Base-by-base conservation (phyloP, 2,797 vertebrate species). In the Cichlasoma orientale region DNA sequence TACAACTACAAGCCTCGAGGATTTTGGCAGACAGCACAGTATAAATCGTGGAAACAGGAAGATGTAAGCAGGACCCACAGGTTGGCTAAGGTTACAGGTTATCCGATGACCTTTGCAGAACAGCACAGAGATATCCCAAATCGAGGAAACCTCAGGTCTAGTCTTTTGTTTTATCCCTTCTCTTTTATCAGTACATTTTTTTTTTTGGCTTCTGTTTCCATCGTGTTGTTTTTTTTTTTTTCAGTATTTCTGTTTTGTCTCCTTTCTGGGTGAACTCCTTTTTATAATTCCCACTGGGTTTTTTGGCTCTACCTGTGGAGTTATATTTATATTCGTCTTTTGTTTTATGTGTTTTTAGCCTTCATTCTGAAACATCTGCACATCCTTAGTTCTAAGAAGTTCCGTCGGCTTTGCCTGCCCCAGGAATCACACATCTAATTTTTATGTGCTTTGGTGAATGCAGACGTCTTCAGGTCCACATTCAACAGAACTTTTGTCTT, bases 221-320 rank as follows among this genome's bases (percentile, higher is more conserved):
- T 52, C 6, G 1, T 50, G 25, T 50, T 2, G 14, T 50, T 19
- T 16, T 5, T 16, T 18, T 47, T 63, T 66, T 47, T 56, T 50
- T 0, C 63, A 68, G 63, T 27, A 29, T 68, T 68, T 68, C 25
- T 50, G 63, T 68, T 68, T 68, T 50, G 63, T 8, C 25, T 68
- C 18, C 25, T 50, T 29, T 50, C 61, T 13, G 41, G 41, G 61
- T 68, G 63, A 68, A 23, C 63, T 68, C 61, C 25, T 25, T 74
- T 74, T 72, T 78, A 10, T 77, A 69, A 78, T 66, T 78, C 84
- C 78, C 78, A 54, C 55, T 10, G 59, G 74, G 72, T 44, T 80
- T 79, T 58, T 59, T 71, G 31, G 4, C 79, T 63, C 79, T 77
- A 82, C 85, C 68, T 84, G 83, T 84, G 41, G 77, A 75, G 73